Evolutionary conservation across 2,888 invertebrate species (phyloP).

Genomic region (Drosophila koepferae): DNA sequence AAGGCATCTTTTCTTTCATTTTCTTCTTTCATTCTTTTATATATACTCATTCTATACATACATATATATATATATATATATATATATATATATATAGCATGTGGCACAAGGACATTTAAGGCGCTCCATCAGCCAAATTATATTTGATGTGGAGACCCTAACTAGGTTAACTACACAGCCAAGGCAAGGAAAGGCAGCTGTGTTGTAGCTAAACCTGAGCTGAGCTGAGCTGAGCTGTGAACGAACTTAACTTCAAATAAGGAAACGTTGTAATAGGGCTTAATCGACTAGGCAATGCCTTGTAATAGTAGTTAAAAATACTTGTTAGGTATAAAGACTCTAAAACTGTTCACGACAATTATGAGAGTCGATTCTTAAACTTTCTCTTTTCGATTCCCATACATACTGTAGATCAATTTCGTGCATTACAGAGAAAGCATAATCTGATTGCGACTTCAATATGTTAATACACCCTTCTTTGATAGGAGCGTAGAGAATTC

Average conservation of each 20-base stretch:
- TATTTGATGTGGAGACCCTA: constrained; percentile 38
- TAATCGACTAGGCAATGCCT: background rate
- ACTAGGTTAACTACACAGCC: constrained; percentile 55
- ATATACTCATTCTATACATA: background rate
- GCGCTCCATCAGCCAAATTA: constrained; percentile 45
- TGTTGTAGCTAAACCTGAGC: constrained; percentile 11
- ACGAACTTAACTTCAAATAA: constrained; percentile 30
- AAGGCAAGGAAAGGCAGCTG: constrained; percentile 1
- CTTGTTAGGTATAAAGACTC: no score
- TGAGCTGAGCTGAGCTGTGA: constrained; percentile 6
- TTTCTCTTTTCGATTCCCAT: background rate
- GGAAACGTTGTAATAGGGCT: background rate
- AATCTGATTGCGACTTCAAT: background rate
- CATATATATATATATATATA: background rate
- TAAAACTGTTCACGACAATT: no score
- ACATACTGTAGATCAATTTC: background rate
- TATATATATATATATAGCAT: constrained; percentile 31
- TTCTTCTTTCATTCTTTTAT: constrained; percentile 21
- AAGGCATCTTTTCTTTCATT: constrained; percentile 15
- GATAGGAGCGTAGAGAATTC: background rate
- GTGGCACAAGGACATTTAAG: constrained; percentile 66
- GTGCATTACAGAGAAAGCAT: no score
- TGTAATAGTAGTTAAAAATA: no score
- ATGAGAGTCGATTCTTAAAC: no score
- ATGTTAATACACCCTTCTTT: background rate